These are phyloP conservation scores for Papilio glaucus DNA, from an alignment of 1,140 invertebrate genomes.

Conservation along the genomic window DNA sequence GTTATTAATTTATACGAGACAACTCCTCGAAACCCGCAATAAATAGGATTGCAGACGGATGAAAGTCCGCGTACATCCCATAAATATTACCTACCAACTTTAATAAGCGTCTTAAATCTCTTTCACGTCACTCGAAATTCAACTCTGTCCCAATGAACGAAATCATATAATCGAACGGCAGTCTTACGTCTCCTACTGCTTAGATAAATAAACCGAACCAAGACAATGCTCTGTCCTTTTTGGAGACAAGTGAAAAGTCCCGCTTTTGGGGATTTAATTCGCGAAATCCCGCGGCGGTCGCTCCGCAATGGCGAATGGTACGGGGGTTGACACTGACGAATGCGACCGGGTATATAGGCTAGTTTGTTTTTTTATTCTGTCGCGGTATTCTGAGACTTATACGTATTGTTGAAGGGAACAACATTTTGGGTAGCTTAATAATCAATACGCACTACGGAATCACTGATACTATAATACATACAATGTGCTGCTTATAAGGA, in stretches of 20 bases:
- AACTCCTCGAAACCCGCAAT: slow-evolving; percentile 63
- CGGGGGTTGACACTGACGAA: slow-evolving; percentile 64
- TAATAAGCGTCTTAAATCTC: slow-evolving; percentile 45
- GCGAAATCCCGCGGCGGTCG: slow-evolving; percentile 56
- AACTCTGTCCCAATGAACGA: slow-evolving; percentile 37
- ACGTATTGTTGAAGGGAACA: no score
- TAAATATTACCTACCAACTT: slow-evolving; percentile 51
- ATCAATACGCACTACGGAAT: no score
- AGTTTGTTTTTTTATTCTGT: slow-evolving; percentile 33
- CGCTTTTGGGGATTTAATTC: slow-evolving; percentile 73
- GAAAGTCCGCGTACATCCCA: slow-evolving; percentile 60
- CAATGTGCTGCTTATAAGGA: no score
- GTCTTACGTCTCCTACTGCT: slow-evolving; percentile 25
- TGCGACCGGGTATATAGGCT: slow-evolving; percentile 50
- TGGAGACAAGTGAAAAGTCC: slow-evolving; percentile 66
- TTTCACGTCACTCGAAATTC: slow-evolving; percentile 32
- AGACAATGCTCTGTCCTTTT: slow-evolving; percentile 72
- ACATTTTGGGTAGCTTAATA: no score
- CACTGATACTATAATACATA: no score
- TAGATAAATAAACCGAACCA: slow-evolving; percentile 42
- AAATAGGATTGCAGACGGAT: slow-evolving; percentile 69
- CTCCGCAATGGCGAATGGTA: slow-evolving; percentile 53
- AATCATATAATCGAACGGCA: slow-evolving; percentile 41
- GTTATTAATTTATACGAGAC: slow-evolving; percentile 70
- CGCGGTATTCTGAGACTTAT: not conserved